Evolutionary conservation across 2,797 vertebrate species (phyloP), one percentile per base, ranked within the genome.

Genomic region (Ispidina lecontei): DNA sequence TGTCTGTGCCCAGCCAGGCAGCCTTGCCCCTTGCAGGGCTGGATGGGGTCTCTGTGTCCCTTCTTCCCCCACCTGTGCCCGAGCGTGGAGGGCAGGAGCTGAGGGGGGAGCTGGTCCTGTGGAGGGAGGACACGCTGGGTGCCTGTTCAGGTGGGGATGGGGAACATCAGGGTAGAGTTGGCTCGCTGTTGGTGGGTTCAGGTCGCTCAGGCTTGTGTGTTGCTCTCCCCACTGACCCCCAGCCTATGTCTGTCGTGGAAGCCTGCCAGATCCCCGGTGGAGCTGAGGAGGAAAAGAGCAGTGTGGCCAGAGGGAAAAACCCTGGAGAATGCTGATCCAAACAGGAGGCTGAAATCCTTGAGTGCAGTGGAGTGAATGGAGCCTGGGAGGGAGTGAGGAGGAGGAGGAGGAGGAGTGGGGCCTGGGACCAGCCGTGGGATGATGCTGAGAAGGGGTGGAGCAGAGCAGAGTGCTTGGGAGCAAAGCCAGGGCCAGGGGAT

Each of bases 261-360:
- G 58, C 41, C 46, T 58, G 17, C 16, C 25, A 58, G 4, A 41
- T 65, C 33, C 33, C 58, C 37, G 13, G n/a, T 17, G 67, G 20
- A 49, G 17, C 5, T n/a, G 67, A 78, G 63, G 64, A 80, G 59
- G 29, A 79, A 67, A 47, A 73, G 12, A 59, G 17, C 51, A 78
- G 7, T 0, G 0, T 23, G 21, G 64, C 17, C 9, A 10, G 58
- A 29, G 13, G 12, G 7, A 12, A 37, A 60, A 74, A 37, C 0
- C 2, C 3, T 33, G n/a, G 35, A 64, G 52, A n/a, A 21, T 44
- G 49, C 69, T 54, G 69, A 9, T 77, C 19, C 18, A 60, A 60
- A 56, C 3, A 10, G 78, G 31, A 73, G 59, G 26, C 65, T 5
- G 18, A 77, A 29, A 37, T 54, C 44, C 21, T 68, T 60, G 54